Evolutionary conservation across 2,113 vertebrate species (phyloP).

Genomic region (Rana temporaria): DNA sequence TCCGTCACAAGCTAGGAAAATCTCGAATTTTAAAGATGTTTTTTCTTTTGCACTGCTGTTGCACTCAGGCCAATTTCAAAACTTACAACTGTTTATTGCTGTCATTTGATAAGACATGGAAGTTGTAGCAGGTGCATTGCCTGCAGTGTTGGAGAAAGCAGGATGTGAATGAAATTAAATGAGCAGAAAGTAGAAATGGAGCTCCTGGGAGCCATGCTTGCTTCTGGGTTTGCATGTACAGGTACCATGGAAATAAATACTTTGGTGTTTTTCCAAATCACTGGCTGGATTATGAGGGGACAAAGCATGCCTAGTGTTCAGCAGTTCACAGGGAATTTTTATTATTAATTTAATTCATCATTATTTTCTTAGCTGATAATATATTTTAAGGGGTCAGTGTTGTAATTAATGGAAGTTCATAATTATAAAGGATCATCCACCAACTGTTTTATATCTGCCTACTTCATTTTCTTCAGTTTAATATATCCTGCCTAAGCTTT

Average conservation of each 20-base stretch:
- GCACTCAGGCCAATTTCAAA: not conserved
- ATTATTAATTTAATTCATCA: too few relatives aligned
- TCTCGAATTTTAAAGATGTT: too few relatives aligned
- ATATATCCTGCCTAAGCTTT: too few relatives aligned
- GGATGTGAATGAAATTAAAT: slow-evolving; percentile 10
- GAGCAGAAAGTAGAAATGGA: slow-evolving; percentile 5
- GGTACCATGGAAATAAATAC: slow-evolving; percentile 45
- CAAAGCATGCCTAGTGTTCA: not conserved
- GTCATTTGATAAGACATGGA: not conserved
- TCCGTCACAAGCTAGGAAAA: too few relatives aligned
- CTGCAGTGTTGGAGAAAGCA: slow-evolving; percentile 2
- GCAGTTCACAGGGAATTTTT: not conserved
- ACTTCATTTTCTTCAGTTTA: too few relatives aligned
- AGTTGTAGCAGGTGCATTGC: slow-evolving; percentile 18
- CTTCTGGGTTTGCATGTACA: slow-evolving; percentile 29
- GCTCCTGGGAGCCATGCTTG: slow-evolving; percentile 10
- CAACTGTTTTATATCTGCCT: not conserved
- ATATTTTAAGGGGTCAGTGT: not conserved
- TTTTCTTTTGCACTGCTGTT: too few relatives aligned
- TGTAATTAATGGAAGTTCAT: not conserved
- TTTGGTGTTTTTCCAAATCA: slow-evolving; percentile 24
- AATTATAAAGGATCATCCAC: not conserved
- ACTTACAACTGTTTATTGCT: not conserved
- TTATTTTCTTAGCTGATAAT: not conserved
- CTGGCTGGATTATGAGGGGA: slow-evolving; percentile 24